Base-by-base conservation (phyloP, 1,140 invertebrate species). In the Trichoplusia ni region DNA sequence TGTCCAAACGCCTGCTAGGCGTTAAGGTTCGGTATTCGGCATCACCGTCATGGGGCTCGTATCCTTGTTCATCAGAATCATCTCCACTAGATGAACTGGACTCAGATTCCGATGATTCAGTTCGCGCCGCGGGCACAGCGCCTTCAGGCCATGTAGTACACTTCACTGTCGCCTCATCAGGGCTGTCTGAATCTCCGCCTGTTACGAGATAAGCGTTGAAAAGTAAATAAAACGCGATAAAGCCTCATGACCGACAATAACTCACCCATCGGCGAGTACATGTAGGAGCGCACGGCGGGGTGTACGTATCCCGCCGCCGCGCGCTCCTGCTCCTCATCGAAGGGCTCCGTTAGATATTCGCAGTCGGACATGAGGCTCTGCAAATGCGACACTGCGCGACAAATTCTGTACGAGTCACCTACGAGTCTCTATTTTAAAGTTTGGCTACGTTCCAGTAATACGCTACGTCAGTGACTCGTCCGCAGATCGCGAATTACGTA, bases 201-300 rank as follows among this genome's bases (percentile, higher is more conserved):
- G 84, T 81, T 74, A 88, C 78, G 76, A 89, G 64, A 89, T 65
- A 83, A 78, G 70, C 70, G 38, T 73, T 75, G 38, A 78, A 71
- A 33, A 73, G 61, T 62, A 56, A 59, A 60, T 64, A 67, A 69
- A 23, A 61, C 49, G 67, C 51, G 11, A 47, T 37, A 58, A 67
- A 82, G 77, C 75, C 78, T 81, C 81, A 82, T 69, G 67, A 61
- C 35, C 74, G 68, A 79, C 73, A 53, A 25, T 42, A 69, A 85
- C 90, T 81, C 83, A 91, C 90, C 90, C 85, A 91, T 88, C 29
- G 86, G 82, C 71, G 88, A 87, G 81, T 91, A 91, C 84, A 90
- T 89, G 69, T 87, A 91, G 76, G 90, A 91, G 75, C 89, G 88
- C 71, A 90, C 82, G 75, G 90, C 87, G 60, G 90, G 86, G 62